These are phyloP conservation scores for Sepioteuthis lessoniana DNA, from an alignment of 2,888 invertebrate species.

Conservation along the genomic window DNA sequence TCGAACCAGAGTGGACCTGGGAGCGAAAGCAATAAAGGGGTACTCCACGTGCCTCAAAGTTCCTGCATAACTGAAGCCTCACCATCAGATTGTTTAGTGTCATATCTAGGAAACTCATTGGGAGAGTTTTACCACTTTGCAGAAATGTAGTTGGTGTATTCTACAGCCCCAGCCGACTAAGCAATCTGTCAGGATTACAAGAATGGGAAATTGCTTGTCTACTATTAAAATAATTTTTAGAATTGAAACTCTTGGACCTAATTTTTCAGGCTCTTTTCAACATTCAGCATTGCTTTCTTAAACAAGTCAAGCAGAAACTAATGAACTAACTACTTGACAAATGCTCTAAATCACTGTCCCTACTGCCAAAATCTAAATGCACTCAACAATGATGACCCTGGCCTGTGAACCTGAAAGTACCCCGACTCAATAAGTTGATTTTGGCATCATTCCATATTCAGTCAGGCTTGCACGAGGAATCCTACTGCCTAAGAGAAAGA, in stretches of 20 bases:
- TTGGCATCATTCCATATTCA: background rate
- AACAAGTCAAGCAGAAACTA: background rate
- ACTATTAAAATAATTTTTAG: background rate
- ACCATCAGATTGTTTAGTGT: no score
- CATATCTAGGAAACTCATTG: no score
- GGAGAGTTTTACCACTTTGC: no score
- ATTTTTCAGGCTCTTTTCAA: background rate
- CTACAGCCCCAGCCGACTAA: no score
- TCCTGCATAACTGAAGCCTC: no score
- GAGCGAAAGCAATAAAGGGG: no score
- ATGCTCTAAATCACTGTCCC: background rate
- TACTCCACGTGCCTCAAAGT: no score
- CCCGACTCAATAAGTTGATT: background rate
- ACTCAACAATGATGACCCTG: background rate
- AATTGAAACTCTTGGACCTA: background rate
- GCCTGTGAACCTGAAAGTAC: background rate
- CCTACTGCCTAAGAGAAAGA: background rate
- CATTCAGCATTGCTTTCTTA: background rate
- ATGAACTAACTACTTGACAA: background rate
- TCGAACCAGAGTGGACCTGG: no score
- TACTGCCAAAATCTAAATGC: background rate
- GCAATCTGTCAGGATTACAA: no score
- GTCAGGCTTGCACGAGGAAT: background rate
- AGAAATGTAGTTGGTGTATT: no score
- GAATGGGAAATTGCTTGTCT: background rate